A percentile compares a stretch with the other conserved stretches of the same genome.
Evolutionary conservation across 2,797 vertebrate genomes (phyloP).

Genomic region (Tauraco hartlaubi): DNA sequence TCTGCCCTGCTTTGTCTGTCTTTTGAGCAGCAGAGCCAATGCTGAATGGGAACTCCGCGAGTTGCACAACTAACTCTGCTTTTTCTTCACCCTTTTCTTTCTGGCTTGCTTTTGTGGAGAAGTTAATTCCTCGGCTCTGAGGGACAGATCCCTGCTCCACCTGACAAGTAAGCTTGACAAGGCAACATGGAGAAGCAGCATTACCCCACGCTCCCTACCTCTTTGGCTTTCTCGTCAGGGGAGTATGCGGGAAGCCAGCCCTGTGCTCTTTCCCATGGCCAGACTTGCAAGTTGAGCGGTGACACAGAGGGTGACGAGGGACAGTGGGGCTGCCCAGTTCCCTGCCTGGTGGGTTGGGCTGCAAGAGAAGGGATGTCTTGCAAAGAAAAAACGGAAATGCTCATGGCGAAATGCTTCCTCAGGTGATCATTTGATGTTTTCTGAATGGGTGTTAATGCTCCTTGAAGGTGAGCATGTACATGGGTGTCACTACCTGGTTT

Average conservation of each 20-base stretch:
- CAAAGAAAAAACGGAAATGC: background rate
- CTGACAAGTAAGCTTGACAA: rapidly evolving
- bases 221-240: background rate
- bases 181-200: rapidly evolving
- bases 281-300: background rate
- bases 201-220: rapidly evolving
- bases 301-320: background rate
- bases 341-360: background rate
- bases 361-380: background rate
- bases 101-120: background rate
- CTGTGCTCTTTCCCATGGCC: background rate
- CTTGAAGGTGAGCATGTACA: rapidly evolving
- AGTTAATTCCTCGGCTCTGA: background rate
- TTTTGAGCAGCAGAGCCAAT: background rate
- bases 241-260: background rate
- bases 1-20: background rate
- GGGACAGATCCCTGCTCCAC: background rate
- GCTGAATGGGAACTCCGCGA: background rate
- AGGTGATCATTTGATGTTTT: background rate
- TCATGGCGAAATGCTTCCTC: background rate
- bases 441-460: background rate
- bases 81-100: background rate
- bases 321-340: background rate
- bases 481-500: background rate
- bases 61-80: background rate